Evolutionary conservation across 2,888 invertebrate genomes (phyloP).

Genomic region (Philonicus albiceps): DNA sequence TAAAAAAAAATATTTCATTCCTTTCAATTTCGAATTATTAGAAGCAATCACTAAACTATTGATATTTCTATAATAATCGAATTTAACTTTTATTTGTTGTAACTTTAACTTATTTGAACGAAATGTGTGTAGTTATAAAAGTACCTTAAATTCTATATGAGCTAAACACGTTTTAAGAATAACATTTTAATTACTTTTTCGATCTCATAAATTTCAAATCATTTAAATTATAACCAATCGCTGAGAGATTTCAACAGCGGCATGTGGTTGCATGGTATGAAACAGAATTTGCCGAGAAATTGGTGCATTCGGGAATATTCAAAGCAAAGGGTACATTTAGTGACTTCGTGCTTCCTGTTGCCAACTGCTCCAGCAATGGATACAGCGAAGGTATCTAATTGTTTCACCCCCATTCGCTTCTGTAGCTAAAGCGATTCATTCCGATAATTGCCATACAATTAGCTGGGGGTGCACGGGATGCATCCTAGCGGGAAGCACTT

Average conservation of each 20-base stretch:
- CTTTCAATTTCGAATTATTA: too few species aligned
- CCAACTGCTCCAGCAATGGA: not conserved
- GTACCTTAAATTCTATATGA: too few species aligned
- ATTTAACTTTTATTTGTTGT: too few species aligned
- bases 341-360: not conserved
- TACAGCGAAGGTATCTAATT: not conserved
- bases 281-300: not conserved
- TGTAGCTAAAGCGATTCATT: not conserved
- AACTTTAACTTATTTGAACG: too few species aligned
- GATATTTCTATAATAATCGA: too few species aligned
- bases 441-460: conserved; percentile 17
- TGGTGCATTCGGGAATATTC: not conserved
- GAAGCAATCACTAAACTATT: too few species aligned
- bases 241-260: not conserved
- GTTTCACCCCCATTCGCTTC: not conserved
- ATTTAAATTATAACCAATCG: not conserved
- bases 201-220: not conserved
- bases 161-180: not conserved
- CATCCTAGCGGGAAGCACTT: not conserved
- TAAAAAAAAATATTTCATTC: too few species aligned
- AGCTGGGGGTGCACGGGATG: not conserved
- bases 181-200: not conserved
- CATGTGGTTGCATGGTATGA: not conserved
- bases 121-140: too few species aligned
- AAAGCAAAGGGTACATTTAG: not conserved